Evolutionary conservation across 2,797 vertebrate genomes (phyloP).

Genomic region (Phataginus tricuspis): DNA sequence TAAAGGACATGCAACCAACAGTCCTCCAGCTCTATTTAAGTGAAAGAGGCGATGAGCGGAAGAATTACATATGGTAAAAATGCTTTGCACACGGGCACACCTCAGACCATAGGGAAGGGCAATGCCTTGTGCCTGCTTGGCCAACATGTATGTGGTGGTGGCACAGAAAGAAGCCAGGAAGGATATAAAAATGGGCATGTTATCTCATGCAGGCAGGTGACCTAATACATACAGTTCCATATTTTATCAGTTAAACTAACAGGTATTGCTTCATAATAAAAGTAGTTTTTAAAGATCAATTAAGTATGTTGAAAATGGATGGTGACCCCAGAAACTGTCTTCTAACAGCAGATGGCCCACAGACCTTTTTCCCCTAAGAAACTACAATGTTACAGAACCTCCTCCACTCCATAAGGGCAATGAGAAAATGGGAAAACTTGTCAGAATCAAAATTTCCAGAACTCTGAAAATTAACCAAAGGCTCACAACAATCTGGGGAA

Average conservation of each 20-base stretch:
- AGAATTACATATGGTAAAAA: not conserved
- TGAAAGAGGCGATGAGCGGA: not conserved
- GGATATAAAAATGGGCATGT: not conserved
- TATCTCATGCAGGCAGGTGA: not conserved
- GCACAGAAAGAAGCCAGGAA: not conserved
- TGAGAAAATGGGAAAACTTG: constrained; percentile 2
- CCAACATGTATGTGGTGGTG: too few species aligned
- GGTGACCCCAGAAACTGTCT: not conserved
- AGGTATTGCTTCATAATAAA: not conserved
- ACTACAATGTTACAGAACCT: not conserved
- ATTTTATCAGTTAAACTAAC: not conserved
- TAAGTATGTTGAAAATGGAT: not conserved
- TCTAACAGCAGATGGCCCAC: not conserved
- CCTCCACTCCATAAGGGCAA: not conserved
- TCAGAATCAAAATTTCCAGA: constrained; percentile 19
- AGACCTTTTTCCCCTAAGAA: not conserved
- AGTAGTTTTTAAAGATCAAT: not conserved
- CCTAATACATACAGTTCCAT: not conserved
- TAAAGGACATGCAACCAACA: not conserved
- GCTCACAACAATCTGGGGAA: not conserved
- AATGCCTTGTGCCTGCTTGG: not conserved
- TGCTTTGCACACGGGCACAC: too few species aligned
- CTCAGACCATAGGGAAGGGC: not conserved
- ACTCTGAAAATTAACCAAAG: constrained; percentile 42
- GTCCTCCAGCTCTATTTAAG: not conserved